Base-by-base conservation (phyloP, 2,888 invertebrate genomes). In the Tetropium fuscum region DNA sequence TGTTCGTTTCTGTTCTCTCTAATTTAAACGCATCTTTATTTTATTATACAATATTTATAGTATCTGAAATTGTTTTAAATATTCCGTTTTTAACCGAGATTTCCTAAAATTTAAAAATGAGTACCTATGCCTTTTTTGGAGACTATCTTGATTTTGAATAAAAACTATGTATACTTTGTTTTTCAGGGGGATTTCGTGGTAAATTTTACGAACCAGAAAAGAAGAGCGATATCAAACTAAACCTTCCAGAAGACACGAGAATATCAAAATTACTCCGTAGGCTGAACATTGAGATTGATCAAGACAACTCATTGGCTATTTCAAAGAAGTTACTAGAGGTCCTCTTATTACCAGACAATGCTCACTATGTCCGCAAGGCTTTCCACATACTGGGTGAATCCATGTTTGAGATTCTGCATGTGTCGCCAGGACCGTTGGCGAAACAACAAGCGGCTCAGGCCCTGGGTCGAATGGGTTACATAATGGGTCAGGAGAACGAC, bases 201-300 rank as follows among this genome's bases (percentile, higher is more conserved):
- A 83, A 83, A 75, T 81, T 79, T 71, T 80, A 80, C 59, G 81
- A 80, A 70, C 69, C 78, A 16, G 81, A 81, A 45, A 80, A 80
- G 63, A 81, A 81, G 69, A 70, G 70, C 27, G 82, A 82, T 55
- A 74, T 80, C 40, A 81, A 81, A 66, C 76, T 81, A 25, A 82
- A 79, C 74, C 79, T 90, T 64, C 87, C 89, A 16, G 93, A 93
- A 79, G 95, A 96, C 78, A 90, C 93, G 67, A 89, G 94, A 71
- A 92, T 96, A 75, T 93, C 94, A 0, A 94, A 94, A 81, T 85
- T 95, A 62, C 82, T 96, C 68, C 87, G 94, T 22, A 88, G 93
- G 58, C 82, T 94, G 20, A 88, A 89, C 66, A 87, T 89, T 44
- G 95, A 95, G 81, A 88, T 88, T 55, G 94, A 94, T 78, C 87